Conservation (phyloP, 2,888 invertebrate species). For the Argyresthia goedartella region DNA sequence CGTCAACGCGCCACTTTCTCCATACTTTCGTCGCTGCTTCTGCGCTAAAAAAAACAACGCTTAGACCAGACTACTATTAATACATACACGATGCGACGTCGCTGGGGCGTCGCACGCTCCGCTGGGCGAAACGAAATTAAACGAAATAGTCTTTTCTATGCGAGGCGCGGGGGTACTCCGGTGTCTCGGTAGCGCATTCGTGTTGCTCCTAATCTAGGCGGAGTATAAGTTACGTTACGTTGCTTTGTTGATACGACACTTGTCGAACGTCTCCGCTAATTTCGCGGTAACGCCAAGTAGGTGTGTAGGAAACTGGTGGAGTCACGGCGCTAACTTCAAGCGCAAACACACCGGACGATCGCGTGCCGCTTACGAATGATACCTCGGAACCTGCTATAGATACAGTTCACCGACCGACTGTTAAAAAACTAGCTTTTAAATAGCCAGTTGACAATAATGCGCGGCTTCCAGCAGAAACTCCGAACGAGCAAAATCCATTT, state of each 20-base stretch:
- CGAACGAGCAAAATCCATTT: slow-evolving; percentile 68
- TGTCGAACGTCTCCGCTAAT: too few species aligned
- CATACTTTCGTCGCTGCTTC: slow-evolving; percentile 67
- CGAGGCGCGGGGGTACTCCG: neutral
- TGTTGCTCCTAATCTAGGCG: too few species aligned
- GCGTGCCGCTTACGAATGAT: slow-evolving; percentile 14
- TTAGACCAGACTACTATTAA: slow-evolving; percentile 52
- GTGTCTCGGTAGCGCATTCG: too few species aligned
- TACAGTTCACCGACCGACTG: slow-evolving; percentile 21
- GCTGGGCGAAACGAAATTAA: slow-evolving; percentile 51
- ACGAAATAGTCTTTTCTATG: slow-evolving; percentile 32
- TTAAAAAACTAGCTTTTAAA: slow-evolving; percentile 27
- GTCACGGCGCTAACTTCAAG: neutral
- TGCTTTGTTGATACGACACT: too few species aligned
- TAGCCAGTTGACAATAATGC: slow-evolving; percentile 27
- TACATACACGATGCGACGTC: slow-evolving; percentile 50
- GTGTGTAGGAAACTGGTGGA: too few species aligned
- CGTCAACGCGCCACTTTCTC: slow-evolving; percentile 69
- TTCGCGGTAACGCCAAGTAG: too few species aligned
- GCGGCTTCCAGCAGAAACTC: slow-evolving; percentile 37
- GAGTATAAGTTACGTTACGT: too few species aligned
- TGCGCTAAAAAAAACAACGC: slow-evolving; percentile 63
- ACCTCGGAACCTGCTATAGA: slow-evolving; percentile 9
- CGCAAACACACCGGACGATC: neutral
- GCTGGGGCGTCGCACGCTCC: slow-evolving; percentile 35